Base-by-base conservation (phyloP, 2,797 vertebrate species). In the Parauchenoglanis ngamensis region DNA sequence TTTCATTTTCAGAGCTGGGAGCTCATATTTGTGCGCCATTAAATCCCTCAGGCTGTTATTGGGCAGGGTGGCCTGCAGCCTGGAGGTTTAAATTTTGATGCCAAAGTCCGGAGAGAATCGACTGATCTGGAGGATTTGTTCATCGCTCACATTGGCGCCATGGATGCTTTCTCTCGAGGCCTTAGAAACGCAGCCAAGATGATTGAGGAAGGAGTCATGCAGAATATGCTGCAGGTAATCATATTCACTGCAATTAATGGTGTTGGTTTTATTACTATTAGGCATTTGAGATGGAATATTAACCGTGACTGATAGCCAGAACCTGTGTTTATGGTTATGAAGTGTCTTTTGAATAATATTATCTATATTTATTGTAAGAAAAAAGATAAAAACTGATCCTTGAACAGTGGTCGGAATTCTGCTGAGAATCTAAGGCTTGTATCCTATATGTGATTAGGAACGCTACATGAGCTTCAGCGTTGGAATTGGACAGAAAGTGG, bases 101-200 rank as follows among this genome's bases (percentile, higher is more conserved):
- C 94, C 4, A 96, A 95, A 89, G 93, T 93, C 44, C 93, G 92
- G 75, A 90, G 93, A 83, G 95, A 95, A 90, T 95, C 94, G 52
- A 93, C 94, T 7, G 94, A 95, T 88, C 91, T 91, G 86, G 94
- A 94, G 77, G 94, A 95, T 91, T 90, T 95, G 87, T 94, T 95
- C 83, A 93, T 95, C 13, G 93, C 93, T 87, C 94, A 95, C 91
- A 92, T 95, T 8, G 92, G 92, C 57, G 93, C 94, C 87, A 94
- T 94, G 94, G 94, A 95, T 19, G 84, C 93, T 54, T 96, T 95
- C 0, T 93, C 94, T n/a, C 91, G 93, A 85, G 94, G 94, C n/a
- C 93, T 96, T 57, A 90, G 93, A 70, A 94, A 95, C 7, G 92
- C 94, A 0, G 91, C 93, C 19, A 61, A 87, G 68, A 92, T 96